Conservation (phyloP, 2,113 vertebrate species). For the Aphyosemion australe region DNA sequence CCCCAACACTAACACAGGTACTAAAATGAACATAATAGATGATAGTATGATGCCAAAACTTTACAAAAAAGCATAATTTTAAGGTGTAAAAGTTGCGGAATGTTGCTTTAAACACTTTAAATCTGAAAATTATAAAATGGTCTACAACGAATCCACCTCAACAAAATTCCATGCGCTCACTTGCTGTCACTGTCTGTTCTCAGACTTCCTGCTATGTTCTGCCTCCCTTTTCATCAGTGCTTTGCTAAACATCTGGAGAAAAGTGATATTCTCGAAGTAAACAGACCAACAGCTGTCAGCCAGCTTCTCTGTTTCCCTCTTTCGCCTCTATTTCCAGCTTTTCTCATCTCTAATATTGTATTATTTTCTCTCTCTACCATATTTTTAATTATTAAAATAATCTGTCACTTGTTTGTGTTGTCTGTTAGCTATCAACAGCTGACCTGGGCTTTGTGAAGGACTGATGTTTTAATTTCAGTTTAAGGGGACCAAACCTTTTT, state of each 20-base stretch:
- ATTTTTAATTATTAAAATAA: neutral
- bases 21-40: no score
- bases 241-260: constrained; percentile 78
- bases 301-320: constrained; percentile 32
- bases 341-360: constrained; percentile 27
- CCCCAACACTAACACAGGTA: no score
- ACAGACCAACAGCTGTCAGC: constrained; percentile 74
- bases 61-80: no score
- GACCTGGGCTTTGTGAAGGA: no score
- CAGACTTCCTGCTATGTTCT: constrained; percentile 32
- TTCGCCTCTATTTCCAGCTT: constrained; percentile 40
- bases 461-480: neutral
- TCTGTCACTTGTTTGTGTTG: no score
- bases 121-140: constrained; percentile 67
- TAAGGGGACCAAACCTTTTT: neutral
- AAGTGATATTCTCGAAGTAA: constrained; percentile 67
- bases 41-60: no score
- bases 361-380: neutral
- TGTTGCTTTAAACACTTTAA: constrained; percentile 15
- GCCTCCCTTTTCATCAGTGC: constrained; percentile 53
- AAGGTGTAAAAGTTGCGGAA: no score
- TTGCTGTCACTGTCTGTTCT: constrained; percentile 23
- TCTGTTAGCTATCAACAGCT: no score
- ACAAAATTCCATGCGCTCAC: constrained; percentile 19
- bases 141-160: constrained; percentile 64